phyloP scores from a whole-genome alignment of 1,140 invertebrate genomes.

The Drosophila equinoxialis region DNA sequence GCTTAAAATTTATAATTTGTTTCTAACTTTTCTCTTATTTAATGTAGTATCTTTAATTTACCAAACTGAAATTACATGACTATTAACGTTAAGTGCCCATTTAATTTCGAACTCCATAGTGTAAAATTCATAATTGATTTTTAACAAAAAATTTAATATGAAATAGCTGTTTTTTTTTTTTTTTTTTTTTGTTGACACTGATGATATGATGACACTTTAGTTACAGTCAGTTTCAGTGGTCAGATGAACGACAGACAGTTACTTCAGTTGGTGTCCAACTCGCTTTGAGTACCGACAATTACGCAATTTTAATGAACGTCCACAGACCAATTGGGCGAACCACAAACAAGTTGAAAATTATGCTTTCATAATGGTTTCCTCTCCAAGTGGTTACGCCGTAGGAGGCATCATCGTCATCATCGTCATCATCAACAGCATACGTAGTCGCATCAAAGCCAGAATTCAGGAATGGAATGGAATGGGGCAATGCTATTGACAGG shows the following conservation, averaged over 20 bases:
- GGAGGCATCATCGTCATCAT: neutral
- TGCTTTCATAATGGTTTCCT: conserved; percentile 52
- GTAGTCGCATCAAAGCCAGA: neutral
- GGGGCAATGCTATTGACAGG: conserved; percentile 59
- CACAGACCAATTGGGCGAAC: conserved; percentile 55
- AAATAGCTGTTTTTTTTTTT: neutral
- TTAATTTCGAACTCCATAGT: neutral
- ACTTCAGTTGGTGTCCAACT: conserved; percentile 43
- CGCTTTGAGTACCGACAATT: conserved; percentile 66
- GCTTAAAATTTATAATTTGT: too few species aligned
- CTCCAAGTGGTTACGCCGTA: conserved; percentile 16
- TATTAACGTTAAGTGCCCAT: neutral
- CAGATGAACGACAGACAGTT: conserved; percentile 17
- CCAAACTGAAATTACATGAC: neutral
- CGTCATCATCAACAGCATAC: neutral
- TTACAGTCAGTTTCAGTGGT: conserved; percentile 13
- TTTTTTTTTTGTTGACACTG: neutral
- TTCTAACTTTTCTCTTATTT: too few species aligned
- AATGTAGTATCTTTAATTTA: neutral
- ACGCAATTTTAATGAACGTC: conserved; percentile 72
- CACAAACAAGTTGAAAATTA: conserved; percentile 80
- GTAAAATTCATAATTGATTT: neutral
- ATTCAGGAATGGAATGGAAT: conserved; percentile 27
- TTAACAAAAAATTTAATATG: neutral
- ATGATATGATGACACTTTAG: conserved; percentile 8